Evolutionary conservation across 2,113 vertebrate species (phyloP).

Genomic region (Lasiurus cinereus): DNA sequence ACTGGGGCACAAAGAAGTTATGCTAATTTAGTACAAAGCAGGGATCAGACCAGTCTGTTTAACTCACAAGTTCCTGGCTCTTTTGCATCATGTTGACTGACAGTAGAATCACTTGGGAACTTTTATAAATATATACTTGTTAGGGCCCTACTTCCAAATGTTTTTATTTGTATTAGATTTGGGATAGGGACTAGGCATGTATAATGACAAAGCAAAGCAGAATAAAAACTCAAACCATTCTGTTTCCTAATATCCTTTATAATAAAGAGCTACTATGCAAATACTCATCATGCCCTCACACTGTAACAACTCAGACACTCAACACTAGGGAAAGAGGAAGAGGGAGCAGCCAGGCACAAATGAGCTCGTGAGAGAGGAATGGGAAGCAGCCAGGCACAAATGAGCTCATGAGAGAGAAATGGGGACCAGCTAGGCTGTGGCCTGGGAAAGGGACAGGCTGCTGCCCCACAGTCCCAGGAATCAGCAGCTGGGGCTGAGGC

Average conservation of each 20-base stretch:
- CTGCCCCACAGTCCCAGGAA: too few relatives aligned
- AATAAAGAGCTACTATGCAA: too few relatives aligned
- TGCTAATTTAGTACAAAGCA: neutral
- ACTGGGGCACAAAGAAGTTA: neutral
- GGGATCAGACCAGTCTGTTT: neutral
- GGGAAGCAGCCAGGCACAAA: too few relatives aligned
- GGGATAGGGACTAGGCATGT: neutral
- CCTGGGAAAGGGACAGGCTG: too few relatives aligned
- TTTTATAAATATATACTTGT: neutral
- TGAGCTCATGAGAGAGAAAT: too few relatives aligned
- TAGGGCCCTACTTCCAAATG: neutral
- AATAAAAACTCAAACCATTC: neutral
- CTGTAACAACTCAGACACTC: too few relatives aligned
- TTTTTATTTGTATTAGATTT: slow-evolving; percentile 52
- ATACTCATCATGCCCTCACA: too few relatives aligned
- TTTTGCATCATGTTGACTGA: slow-evolving; percentile 29
- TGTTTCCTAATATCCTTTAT: neutral
- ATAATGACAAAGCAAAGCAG: slow-evolving; percentile 5
- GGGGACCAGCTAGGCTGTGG: too few relatives aligned
- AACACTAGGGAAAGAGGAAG: too few relatives aligned
- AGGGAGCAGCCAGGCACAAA: too few relatives aligned
- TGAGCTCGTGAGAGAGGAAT: too few relatives aligned
- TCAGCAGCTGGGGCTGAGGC: too few relatives aligned
- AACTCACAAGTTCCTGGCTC: neutral
- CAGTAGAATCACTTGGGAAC: neutral